Evolutionary conservation across 2,888 invertebrate genomes (phyloP).

Genomic region (Urechis unicinctus): DNA sequence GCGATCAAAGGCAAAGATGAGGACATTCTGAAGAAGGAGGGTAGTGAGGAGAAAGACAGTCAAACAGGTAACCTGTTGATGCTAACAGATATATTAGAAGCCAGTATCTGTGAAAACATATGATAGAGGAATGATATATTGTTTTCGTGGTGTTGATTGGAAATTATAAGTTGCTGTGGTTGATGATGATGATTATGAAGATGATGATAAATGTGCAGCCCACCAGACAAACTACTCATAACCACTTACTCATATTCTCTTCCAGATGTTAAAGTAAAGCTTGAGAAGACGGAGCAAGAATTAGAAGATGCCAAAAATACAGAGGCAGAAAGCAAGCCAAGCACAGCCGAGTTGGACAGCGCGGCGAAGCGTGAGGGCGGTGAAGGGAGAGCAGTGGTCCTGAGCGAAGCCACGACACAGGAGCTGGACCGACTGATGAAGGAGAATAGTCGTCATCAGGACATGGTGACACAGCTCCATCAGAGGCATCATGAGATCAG

Average conservation of each 20-base stretch:
- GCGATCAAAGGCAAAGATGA: constrained; percentile 56
- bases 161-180: too few species aligned
- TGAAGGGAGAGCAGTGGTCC: constrained; percentile 9
- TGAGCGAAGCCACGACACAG: constrained; percentile 65
- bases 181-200: too few species aligned
- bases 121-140: too few species aligned
- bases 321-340: constrained; percentile 64
- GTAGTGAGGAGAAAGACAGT: constrained; percentile 1
- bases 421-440: constrained; percentile 80
- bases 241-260: too few species aligned
- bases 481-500: constrained; percentile 90
- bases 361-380: constrained; percentile 7
- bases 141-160: too few species aligned
- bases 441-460: constrained; percentile 88
- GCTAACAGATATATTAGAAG: too few species aligned
- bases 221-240: too few species aligned
- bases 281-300: constrained; percentile 4
- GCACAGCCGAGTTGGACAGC: constrained; percentile 9
- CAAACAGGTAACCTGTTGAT: too few species aligned
- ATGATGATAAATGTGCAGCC: too few species aligned
- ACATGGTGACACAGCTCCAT: constrained; percentile 81
- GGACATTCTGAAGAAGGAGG: constrained; percentile 9
- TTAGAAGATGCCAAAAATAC: constrained; percentile 88
- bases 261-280: not conserved
- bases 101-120: too few species aligned